Evolutionary conservation across 2,113 vertebrate species (phyloP).

Genomic region (Collichthys lucidus): DNA sequence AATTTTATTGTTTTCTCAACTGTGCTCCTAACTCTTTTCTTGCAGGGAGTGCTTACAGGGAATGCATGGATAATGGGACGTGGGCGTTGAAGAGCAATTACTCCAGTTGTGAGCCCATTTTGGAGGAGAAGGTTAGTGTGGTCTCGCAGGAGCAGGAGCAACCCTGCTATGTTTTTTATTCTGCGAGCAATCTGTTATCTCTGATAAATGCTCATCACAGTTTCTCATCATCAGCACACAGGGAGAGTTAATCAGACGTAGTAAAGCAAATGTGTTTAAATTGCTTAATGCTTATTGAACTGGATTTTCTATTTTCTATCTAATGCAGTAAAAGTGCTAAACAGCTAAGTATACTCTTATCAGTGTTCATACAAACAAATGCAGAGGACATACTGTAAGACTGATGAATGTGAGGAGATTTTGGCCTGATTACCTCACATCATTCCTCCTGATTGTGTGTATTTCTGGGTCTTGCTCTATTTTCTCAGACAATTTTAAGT

Average conservation of each 20-base stretch:
- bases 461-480: slow-evolving; percentile 65
- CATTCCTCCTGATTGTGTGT: slow-evolving; percentile 39
- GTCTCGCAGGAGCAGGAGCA: neutral
- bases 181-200: slow-evolving; percentile 1
- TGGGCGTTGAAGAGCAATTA: slow-evolving; percentile 97
- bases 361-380: slow-evolving; percentile 21
- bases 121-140: slow-evolving; percentile 92
- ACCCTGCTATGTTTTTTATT: neutral
- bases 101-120: slow-evolving; percentile 95
- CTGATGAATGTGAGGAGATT: slow-evolving; percentile 19
- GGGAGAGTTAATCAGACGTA: neutral
- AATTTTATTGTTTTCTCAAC: neutral
- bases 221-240: neutral
- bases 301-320: neutral
- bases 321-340: neutral
- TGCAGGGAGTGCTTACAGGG: slow-evolving; percentile 93
- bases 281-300: neutral
- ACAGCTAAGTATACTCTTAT: slow-evolving; percentile 1
- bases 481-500: slow-evolving; percentile 61
- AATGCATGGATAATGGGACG: slow-evolving; percentile 95
- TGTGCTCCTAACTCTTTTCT: slow-evolving; percentile 6
- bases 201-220: slow-evolving; percentile 13
- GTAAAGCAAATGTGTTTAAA: slow-evolving; percentile 5
- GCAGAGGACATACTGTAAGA: slow-evolving; percentile 5
- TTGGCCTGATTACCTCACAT: slow-evolving; percentile 64